Percentiles rank a stretch among this genome's conserved stretches.
These are phyloP conservation scores for Samia ricini DNA, from an alignment of 1,140 invertebrate species.

Conservation along the genomic window DNA sequence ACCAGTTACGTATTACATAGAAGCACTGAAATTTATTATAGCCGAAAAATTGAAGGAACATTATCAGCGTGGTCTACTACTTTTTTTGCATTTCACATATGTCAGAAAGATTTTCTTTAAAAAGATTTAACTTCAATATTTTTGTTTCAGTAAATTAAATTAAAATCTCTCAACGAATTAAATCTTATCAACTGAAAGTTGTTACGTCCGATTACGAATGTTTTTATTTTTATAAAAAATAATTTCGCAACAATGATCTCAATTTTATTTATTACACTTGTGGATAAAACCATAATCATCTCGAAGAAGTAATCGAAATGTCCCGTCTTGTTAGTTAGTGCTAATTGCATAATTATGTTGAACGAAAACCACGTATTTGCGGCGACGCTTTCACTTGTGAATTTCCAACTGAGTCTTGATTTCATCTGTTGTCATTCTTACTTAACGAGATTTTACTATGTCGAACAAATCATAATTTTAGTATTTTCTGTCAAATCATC, in stretches of 20 bases:
- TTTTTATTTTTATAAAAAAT: too few relatives aligned
- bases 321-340: not conserved
- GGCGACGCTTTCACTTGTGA: constrained; percentile 4
- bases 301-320: not conserved
- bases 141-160: too few relatives aligned
- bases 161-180: too few relatives aligned
- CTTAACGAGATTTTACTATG: not conserved
- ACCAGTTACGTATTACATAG: too few relatives aligned
- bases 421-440: constrained; percentile 5
- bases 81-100: too few relatives aligned
- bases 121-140: too few relatives aligned
- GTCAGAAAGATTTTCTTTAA: too few relatives aligned
- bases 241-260: not conserved
- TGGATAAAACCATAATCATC: not conserved
- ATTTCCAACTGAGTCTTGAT: not conserved
- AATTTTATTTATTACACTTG: not conserved
- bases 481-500: not conserved
- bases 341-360: constrained; percentile 4
- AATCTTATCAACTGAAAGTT: not conserved
- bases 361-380: not conserved
- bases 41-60: too few relatives aligned
- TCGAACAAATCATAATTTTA: not conserved
- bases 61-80: too few relatives aligned
- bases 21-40: too few relatives aligned
- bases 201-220: too few relatives aligned